Percentiles rank a stretch among this genome's conserved stretches.
Conservation (phyloP, 1,140 invertebrate genomes). For the Drosophila guanche region DNA sequence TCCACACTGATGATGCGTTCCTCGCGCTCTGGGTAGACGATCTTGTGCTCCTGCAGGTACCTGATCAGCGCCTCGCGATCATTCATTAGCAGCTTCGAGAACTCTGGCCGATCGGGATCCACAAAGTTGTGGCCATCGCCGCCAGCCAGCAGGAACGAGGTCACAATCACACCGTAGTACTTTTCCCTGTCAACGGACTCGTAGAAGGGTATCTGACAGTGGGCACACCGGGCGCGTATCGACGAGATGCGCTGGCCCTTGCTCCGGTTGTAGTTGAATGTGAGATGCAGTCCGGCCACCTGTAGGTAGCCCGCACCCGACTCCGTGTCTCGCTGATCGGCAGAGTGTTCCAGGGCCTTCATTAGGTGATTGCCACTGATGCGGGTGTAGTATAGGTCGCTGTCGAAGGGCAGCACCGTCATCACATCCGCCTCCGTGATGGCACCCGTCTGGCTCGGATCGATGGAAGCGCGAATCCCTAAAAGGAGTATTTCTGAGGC, state of each 20-base stretch:
- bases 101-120: slow-evolving; percentile 3
- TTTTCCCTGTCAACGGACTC: slow-evolving; percentile 3
- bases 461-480: slow-evolving; percentile 68
- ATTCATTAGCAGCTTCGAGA: slow-evolving; percentile 9
- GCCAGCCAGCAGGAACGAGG: slow-evolving; percentile 56
- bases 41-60: slow-evolving; percentile 65
- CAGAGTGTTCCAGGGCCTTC: slow-evolving; percentile 85
- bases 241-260: slow-evolving; percentile 84
- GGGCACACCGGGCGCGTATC: slow-evolving; percentile 84
- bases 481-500: background rate
- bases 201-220: slow-evolving; percentile 84
- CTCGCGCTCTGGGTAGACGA: slow-evolving; percentile 84
- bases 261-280: slow-evolving; percentile 84
- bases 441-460: slow-evolving; percentile 38
- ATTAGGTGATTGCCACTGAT: slow-evolving; percentile 84
- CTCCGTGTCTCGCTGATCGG: slow-evolving; percentile 83
- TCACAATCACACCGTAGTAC: slow-evolving; percentile 84
- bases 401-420: slow-evolving; percentile 85
- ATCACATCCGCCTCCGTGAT: slow-evolving; percentile 71
- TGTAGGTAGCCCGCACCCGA: slow-evolving; percentile 86
- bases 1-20: slow-evolving; percentile 81
- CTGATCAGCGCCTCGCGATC: slow-evolving; percentile 48
- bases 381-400: slow-evolving; percentile 84
- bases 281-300: slow-evolving; percentile 85
- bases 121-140: slow-evolving; percentile 69